A percentile compares a stretch with the other conserved stretches of the same genome.
phyloP scores from a whole-genome alignment of 1,140 invertebrate genomes.

The Formica selysi region DNA sequence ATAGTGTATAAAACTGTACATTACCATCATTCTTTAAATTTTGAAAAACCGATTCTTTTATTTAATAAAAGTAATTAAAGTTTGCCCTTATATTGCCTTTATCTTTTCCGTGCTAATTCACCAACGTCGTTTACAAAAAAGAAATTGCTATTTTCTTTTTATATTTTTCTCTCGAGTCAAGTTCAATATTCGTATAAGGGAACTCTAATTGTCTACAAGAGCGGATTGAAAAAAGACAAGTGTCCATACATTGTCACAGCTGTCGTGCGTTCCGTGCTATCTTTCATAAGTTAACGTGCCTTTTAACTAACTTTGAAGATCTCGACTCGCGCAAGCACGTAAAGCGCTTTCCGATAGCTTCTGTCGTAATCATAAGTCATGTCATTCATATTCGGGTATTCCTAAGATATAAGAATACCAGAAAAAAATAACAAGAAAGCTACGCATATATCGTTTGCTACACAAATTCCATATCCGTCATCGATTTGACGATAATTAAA shows the following conservation, averaged over 20 bases:
- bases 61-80: not conserved
- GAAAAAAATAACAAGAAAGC: not conserved
- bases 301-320: constrained; percentile 44
- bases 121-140: not conserved
- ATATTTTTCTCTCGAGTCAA: not conserved
- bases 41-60: not conserved
- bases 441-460: not conserved
- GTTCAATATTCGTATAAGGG: not conserved
- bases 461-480: not conserved
- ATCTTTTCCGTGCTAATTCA: not conserved
- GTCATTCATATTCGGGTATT: not conserved
- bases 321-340: constrained; percentile 50
- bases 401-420: not conserved
- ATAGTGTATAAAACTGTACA: not conserved
- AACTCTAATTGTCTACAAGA: not conserved
- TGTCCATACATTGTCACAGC: not conserved
- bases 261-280: constrained; percentile 30
- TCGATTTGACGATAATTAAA: constrained; percentile 9
- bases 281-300: constrained; percentile 39
- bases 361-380: not conserved
- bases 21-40: not conserved
- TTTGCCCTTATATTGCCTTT: too few relatives aligned
- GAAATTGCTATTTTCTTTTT: not conserved
- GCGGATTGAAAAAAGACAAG: not conserved
- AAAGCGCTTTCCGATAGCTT: not conserved